Base-by-base conservation (phyloP, 2,113 vertebrate genomes). In the Corynorhinus townsendii region DNA sequence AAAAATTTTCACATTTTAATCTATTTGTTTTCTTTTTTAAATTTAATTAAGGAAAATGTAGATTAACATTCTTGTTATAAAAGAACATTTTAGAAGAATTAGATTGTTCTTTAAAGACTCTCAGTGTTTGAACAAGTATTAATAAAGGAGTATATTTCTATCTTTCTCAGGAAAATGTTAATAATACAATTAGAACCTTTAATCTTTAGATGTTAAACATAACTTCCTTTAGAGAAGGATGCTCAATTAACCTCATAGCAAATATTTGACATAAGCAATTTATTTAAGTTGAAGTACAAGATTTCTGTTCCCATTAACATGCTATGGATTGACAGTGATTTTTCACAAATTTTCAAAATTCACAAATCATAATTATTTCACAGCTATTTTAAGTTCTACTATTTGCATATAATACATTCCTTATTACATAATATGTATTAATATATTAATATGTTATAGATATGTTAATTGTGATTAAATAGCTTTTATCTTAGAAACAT, bases 11-110 rank as follows among this genome's bases (percentile, higher is more conserved):
- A 86, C 54, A 90, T 49, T 71, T 94, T 76, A 81, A 73, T 43
- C 54, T 83, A 28, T 71, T 84, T 95, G 14, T 81, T 89, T 92
- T 64, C 38, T 92, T 12, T 95, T 79, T 28, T 45, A 4, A 92
- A 54, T 45, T 79, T 96, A 95, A 95, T 69, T 96, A 96, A 17
- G 54, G 10, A 5, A 91, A 84, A 68, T 1, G 52, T 43, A 24
- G 30, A 82, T 62, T 89, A 71, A 26, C 71, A 76, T 62, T 88
- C n/a, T 62, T 82, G 30, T 79, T 16, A 19, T 38, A 56, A 43
- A 95, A 97, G 49, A 4, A 77, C 30, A 28, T 66, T 86, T 82
- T 73, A 93, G 12, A 49, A 89, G 84, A 64, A 66, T 76, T 14
- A 47, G 11, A 0, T 2, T 79, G 2, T 2, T 83, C 28, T 54